Percentiles rank a stretch among this genome's conserved stretches.
phyloP scores from a whole-genome alignment of 1,140 invertebrate genomes.

The Drosophila pseudoananassae region DNA sequence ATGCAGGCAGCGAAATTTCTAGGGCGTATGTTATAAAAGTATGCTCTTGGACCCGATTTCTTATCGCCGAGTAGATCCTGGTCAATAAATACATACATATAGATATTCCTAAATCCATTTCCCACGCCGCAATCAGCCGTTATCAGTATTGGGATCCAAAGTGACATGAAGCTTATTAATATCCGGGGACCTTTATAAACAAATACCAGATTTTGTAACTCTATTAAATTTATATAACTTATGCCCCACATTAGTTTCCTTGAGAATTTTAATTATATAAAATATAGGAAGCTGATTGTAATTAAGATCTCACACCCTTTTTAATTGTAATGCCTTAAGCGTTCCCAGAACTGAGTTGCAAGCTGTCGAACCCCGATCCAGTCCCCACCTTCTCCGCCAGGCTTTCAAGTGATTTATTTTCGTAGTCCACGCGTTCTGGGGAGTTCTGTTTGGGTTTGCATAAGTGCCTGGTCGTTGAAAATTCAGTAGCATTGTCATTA shows the following conservation, averaged over 20 bases:
- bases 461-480: slow-evolving; percentile 28
- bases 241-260: too few relatives aligned
- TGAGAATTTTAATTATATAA: too few relatives aligned
- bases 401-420: slow-evolving; percentile 57
- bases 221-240: too few relatives aligned
- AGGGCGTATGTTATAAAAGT: neutral
- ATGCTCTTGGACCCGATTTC: neutral
- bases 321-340: slow-evolving; percentile 8
- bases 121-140: neutral
- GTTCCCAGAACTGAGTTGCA: slow-evolving; percentile 7
- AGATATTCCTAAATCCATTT: slow-evolving; percentile 2
- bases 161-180: neutral
- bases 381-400: neutral
- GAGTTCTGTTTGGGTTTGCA: slow-evolving; percentile 33
- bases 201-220: too few relatives aligned
- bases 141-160: neutral
- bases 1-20: slow-evolving; percentile 22
- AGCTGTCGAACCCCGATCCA: slow-evolving; percentile 23
- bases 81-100: slow-evolving; percentile 19
- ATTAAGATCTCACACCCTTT: neutral
- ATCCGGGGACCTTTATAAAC: slow-evolving; percentile 2
- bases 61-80: slow-evolving; percentile 1
- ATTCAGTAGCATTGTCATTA: slow-evolving; percentile 33
- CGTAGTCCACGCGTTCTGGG: slow-evolving; percentile 44
- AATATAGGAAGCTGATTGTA: too few relatives aligned